These are phyloP conservation scores for Pampus argenteus DNA, from an alignment of 2,797 vertebrate species.

Conservation along the genomic window DNA sequence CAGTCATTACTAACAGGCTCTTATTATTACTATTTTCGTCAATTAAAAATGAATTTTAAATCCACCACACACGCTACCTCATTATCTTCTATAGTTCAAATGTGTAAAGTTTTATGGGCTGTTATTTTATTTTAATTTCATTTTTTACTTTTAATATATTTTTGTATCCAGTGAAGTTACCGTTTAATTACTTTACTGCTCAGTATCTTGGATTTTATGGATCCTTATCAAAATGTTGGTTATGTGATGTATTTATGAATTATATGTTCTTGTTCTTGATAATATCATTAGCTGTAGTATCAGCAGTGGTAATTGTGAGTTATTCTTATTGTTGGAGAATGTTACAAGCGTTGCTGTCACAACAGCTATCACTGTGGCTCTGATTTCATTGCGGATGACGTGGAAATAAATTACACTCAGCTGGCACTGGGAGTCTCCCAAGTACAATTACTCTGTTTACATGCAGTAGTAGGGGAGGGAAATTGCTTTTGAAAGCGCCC, in stretches of 20 bases:
- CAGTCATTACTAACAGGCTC: no score
- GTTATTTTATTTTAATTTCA: not conserved
- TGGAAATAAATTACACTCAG: slow-evolving; percentile 75
- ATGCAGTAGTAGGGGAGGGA: slow-evolving; percentile 84
- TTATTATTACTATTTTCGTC: no score
- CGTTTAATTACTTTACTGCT: not conserved
- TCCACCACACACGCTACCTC: no score
- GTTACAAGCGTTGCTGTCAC: slow-evolving; percentile 20
- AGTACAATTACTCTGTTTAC: slow-evolving; percentile 87
- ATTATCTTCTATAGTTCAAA: no score
- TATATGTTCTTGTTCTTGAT: not conserved
- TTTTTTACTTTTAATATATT: not conserved
- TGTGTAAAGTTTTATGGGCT: not conserved
- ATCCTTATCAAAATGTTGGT: not conserved
- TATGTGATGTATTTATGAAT: not conserved
- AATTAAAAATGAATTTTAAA: no score
- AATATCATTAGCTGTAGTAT: not conserved
- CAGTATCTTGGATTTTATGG: not conserved
- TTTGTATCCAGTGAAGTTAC: not conserved
- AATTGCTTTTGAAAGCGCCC: slow-evolving; percentile 87
- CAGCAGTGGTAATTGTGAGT: not conserved
- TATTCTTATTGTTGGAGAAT: slow-evolving; percentile 2
- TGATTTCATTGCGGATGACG: slow-evolving; percentile 56
- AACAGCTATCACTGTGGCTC: slow-evolving; percentile 24
- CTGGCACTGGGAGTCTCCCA: slow-evolving; percentile 80